Evolutionary conservation across 92 coral and sea anemone species (phyloP).

Genomic region (Epizoanthus illoricatus): DNA sequence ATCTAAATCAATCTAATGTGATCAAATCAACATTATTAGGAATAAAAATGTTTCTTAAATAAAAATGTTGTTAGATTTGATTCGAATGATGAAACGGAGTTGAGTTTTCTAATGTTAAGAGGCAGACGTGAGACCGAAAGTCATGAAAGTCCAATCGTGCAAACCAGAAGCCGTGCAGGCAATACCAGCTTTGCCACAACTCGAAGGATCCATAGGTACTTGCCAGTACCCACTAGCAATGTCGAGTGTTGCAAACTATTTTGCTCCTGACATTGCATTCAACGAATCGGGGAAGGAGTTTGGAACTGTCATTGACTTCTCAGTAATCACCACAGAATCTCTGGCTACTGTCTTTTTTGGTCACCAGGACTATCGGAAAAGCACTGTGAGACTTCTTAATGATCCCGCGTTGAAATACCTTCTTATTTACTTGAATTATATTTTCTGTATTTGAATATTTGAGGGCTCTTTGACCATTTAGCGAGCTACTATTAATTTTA

Average conservation of each 20-base stretch:
- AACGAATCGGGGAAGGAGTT: slow-evolving; percentile 51
- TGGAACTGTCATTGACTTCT: slow-evolving; percentile 38
- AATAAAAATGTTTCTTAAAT: too few relatives aligned
- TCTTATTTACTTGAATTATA: too few relatives aligned
- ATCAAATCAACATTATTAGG: too few relatives aligned
- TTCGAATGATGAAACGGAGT: too few relatives aligned
- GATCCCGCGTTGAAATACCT: not conserved
- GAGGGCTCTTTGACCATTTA: too few relatives aligned
- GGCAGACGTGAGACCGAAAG: slow-evolving; percentile 39
- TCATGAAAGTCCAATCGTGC: slow-evolving; percentile 48
- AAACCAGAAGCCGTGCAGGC: slow-evolving; percentile 39
- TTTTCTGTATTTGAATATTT: too few relatives aligned
- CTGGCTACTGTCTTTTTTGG: slow-evolving; percentile 39
- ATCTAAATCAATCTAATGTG: too few relatives aligned
- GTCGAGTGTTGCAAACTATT: slow-evolving; percentile 43
- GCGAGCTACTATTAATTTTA: too few relatives aligned
- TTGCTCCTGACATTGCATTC: slow-evolving; percentile 34
- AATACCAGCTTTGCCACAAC: slow-evolving; percentile 37
- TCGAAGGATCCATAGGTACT: slow-evolving; percentile 41
- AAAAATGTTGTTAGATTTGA: too few relatives aligned
- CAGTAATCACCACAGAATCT: slow-evolving; percentile 40
- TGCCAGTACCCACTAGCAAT: slow-evolving; percentile 50
- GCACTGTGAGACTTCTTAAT: slow-evolving; percentile 30
- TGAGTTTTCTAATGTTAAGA: too few relatives aligned
- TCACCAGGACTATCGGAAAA: slow-evolving; percentile 33